phyloP scores from a whole-genome alignment of 2,113 vertebrate species.

The Noctilio leporinus region DNA sequence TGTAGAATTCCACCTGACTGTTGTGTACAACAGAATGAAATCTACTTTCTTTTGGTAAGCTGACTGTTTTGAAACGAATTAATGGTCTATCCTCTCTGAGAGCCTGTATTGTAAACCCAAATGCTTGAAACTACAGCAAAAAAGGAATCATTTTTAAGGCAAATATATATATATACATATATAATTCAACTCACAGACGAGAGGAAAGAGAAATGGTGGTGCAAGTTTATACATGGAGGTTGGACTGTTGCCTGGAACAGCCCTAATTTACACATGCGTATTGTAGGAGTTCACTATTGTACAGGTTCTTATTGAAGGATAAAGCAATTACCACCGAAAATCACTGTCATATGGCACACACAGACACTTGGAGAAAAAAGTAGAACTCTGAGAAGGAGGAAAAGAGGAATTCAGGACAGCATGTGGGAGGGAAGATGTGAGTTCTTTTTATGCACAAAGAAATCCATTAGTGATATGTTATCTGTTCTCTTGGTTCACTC shows the following conservation, averaged over 20 bases:
- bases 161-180: too few species aligned
- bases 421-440: constrained; percentile 80
- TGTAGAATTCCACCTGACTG: neutral
- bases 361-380: constrained; percentile 83
- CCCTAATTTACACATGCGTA: constrained; percentile 77
- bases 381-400: constrained; percentile 80
- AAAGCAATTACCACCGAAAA: constrained; percentile 81
- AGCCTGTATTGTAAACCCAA: neutral
- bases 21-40: neutral
- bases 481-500: constrained; percentile 64
- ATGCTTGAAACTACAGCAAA: neutral
- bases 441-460: constrained; percentile 77
- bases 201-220: neutral
- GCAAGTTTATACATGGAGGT: neutral
- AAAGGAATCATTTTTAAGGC: neutral
- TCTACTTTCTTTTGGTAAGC: constrained; percentile 39
- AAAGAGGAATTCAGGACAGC: constrained; percentile 84
- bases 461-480: constrained; percentile 76
- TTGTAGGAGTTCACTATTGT: constrained; percentile 80
- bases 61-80: constrained; percentile 23
- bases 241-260: constrained; percentile 71
- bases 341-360: constrained; percentile 81
- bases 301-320: constrained; percentile 80
- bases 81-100: constrained; percentile 22
- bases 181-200: constrained; percentile 53